phyloP scores from a whole-genome alignment of 2,888 invertebrate genomes.

The Eretmocerus hayati region DNA sequence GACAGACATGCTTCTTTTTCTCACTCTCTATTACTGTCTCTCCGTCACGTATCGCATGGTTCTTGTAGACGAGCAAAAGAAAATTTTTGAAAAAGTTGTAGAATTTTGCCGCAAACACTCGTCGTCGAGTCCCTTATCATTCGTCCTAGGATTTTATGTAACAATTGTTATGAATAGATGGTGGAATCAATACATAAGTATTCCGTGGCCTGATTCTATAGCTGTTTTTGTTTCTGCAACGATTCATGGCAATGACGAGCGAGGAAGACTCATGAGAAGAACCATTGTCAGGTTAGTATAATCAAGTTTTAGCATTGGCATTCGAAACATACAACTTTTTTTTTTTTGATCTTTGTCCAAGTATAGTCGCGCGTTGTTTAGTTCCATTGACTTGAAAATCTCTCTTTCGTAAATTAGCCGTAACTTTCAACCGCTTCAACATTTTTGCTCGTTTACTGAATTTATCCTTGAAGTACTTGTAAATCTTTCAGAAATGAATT shows the following conservation, averaged over 20 bases:
- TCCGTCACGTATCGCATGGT: conserved; percentile 70
- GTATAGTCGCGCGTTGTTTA: no score
- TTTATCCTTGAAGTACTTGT: no score
- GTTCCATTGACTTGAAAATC: no score
- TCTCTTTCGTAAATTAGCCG: no score
- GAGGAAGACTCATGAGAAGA: conserved; percentile 52
- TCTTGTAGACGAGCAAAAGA: conserved; percentile 61
- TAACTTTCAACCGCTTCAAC: no score
- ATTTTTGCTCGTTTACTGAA: no score
- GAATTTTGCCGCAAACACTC: conserved; percentile 81
- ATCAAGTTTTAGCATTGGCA: no score
- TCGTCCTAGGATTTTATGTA: conserved; percentile 91
- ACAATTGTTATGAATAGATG: conserved; percentile 87
- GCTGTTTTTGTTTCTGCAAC: conserved; percentile 55
- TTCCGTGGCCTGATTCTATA: conserved; percentile 57
- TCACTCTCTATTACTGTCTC: conserved; percentile 69
- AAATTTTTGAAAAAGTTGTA: conserved; percentile 74
- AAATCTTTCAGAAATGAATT: no score
- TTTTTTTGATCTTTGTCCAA: no score
- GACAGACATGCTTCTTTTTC: conserved; percentile 77
- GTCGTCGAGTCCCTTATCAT: conserved; percentile 83
- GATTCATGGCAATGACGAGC: conserved; percentile 54
- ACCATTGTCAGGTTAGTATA: conserved; percentile 49
- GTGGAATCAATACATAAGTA: conserved; percentile 58
- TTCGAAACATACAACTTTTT: no score